These are phyloP conservation scores for Psilopogon haemacephalus DNA, from an alignment of 2,113 vertebrate species.

Conservation along the genomic window DNA sequence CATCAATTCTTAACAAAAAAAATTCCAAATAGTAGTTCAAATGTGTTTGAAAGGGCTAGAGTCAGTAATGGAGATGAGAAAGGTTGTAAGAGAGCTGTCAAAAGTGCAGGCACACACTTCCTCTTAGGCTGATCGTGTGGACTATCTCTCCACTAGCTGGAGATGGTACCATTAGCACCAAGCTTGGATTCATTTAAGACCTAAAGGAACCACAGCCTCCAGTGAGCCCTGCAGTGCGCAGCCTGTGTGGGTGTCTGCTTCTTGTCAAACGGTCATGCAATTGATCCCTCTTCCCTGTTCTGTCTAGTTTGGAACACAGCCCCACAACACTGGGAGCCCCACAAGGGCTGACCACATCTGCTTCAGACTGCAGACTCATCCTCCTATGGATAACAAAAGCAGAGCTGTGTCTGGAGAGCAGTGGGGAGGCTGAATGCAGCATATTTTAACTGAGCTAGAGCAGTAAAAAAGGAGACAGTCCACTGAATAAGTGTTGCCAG, in stretches of 20 bases:
- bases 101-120: background rate
- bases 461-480: background rate
- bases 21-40: background rate
- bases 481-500: background rate
- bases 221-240: background rate
- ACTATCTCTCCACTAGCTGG: background rate
- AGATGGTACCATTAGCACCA: background rate
- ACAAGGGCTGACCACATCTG: background rate
- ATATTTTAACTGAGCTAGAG: background rate
- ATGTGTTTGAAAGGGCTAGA: background rate
- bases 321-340: background rate
- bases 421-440: fast-evolving
- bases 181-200: background rate
- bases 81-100: background rate
- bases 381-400: background rate
- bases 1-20: background rate
- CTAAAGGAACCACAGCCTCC: background rate
- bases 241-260: fast-evolving
- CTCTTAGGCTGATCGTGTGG: background rate
- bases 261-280: too few relatives aligned
- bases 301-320: fast-evolving
- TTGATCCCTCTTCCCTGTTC: background rate
- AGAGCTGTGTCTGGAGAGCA: background rate
- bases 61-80: background rate
- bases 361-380: background rate